Evolutionary conservation across 2,888 invertebrate genomes (phyloP), one percentile per base, ranked within the genome.

Genomic region (Erebia palarica): DNA sequence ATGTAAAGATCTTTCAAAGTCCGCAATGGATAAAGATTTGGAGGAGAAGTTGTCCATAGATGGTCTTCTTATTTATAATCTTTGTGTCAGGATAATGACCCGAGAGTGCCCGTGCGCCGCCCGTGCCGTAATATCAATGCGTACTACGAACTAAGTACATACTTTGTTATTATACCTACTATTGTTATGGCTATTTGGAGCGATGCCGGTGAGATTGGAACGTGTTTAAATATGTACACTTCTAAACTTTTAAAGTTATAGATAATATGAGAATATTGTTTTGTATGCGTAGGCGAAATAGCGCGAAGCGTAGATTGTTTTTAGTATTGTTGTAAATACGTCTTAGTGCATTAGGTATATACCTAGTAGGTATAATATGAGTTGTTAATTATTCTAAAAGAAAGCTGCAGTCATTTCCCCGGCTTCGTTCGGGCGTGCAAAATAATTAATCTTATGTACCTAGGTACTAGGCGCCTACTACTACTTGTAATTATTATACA

Each of bases 41-140:
- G 11, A 44, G 53, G 27, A 61, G 59, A 69, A 47, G 58, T 58
- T 61, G 49, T 51, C 5, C 47, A 44, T 61, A 44, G 69, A 27
- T 69, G 13, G 65, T 53, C 61, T 65, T 71, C 73, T 73, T 73
- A 69, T 57, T 59, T 66, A 69, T 74, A 73, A 71, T 74, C 73
- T 74, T 60, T 70, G 74, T 75, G 73, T 77, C 75, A 78, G 81
- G 80, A 81, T 80, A 81, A 81, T 81, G 81, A 81, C 81, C 81
- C 72, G 75, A 73, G 75, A 69, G 71, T 74, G 75, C 72, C 75
- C 70, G 76, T 75, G 78, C 77, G 74, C 75, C 71, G 75, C 74
- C 75, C 69, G 71, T 65, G 70, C 70, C 75, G 75, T 76, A 75
- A 72, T 74, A 76, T 73, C 74, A 73, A 76, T 76, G 76, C 77